Percentiles rank a stretch among this genome's conserved stretches.
These are phyloP conservation scores for Eristalinus aeneus DNA, from an alignment of 2,888 invertebrate species.

Conservation along the genomic window DNA sequence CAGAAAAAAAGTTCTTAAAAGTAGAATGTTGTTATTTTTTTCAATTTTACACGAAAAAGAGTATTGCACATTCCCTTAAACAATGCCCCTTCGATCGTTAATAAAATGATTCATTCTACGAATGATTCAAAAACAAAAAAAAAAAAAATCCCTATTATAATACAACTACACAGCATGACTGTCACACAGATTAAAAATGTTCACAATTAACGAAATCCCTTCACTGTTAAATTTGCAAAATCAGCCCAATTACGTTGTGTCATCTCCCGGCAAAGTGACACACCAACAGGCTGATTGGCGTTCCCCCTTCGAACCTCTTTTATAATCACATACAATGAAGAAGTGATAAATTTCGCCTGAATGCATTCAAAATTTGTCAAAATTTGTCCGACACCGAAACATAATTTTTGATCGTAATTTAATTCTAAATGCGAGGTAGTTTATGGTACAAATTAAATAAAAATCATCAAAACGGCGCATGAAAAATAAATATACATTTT, in stretches of 20 bases:
- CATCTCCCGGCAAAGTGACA: neutral
- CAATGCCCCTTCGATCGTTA: neutral
- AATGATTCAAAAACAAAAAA: neutral
- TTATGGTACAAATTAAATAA: constrained; percentile 24
- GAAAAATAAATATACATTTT: constrained; percentile 38
- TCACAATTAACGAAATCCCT: neutral
- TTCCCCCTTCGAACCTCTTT: neutral
- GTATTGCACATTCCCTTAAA: neutral
- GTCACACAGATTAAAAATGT: neutral
- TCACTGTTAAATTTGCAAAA: neutral
- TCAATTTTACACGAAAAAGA: neutral
- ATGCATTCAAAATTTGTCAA: neutral
- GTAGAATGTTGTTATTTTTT: neutral
- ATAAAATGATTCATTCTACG: neutral
- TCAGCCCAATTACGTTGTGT: neutral
- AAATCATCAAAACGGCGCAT: neutral
- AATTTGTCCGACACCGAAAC: neutral
- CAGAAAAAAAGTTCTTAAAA: too few relatives aligned
- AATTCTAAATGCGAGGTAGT: constrained; percentile 50
- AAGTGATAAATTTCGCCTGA: neutral
- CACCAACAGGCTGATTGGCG: neutral
- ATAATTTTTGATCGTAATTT: neutral
- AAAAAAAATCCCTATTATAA: neutral
- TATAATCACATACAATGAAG: neutral
- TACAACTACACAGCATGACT: neutral